phyloP scores from a whole-genome alignment of 2,113 vertebrate genomes.

The Neomonachus schauinslandi region DNA sequence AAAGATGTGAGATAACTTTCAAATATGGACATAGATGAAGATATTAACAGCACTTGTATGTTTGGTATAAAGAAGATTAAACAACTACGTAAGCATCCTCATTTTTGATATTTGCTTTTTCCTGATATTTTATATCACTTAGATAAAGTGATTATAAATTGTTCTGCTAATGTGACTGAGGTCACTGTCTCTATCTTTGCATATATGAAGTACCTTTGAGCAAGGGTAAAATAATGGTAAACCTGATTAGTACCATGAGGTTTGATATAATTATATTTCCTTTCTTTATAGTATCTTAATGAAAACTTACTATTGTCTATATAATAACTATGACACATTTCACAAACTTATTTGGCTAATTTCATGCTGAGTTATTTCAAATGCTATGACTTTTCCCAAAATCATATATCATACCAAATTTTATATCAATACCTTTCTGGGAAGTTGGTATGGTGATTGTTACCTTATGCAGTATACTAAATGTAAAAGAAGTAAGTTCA shows the following conservation, averaged over 20 bases:
- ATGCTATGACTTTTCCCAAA: background rate
- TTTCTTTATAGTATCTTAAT: background rate
- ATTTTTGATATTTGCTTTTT: background rate
- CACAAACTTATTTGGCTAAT: background rate
- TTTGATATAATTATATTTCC: background rate
- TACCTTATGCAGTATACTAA: background rate
- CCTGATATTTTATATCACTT: background rate
- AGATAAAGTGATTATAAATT: background rate
- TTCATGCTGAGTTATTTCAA: background rate
- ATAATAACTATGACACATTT: background rate
- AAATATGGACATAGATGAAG: background rate
- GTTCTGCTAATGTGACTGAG: background rate
- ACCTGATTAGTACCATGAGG: background rate
- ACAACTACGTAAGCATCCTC: background rate
- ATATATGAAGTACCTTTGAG: background rate
- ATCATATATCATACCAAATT: background rate
- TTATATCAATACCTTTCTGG: background rate
- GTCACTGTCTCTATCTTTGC: background rate
- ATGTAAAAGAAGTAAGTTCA: background rate
- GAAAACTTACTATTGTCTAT: background rate
- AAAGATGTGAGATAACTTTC: background rate
- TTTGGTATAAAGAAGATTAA: background rate
- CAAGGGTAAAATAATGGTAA: background rate
- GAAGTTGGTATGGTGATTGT: background rate
- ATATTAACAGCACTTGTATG: background rate